A percentile compares a stretch with the other conserved stretches of the same genome.
Conservation (phyloP, 2,888 invertebrate species). For the Spilosoma lubricipeda region DNA sequence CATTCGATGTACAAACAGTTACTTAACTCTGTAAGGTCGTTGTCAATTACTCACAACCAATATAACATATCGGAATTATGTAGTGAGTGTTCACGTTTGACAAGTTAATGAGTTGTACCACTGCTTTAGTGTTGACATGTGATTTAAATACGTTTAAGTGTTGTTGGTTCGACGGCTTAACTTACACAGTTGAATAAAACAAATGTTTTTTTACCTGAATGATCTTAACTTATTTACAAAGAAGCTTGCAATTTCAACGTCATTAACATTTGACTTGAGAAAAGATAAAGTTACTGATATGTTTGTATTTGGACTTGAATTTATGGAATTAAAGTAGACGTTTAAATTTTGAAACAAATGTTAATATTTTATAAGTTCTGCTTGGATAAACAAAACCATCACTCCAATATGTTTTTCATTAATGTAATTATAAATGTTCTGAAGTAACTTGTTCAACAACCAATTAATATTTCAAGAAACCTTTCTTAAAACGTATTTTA, state of each 20-base stretch:
- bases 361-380: not conserved
- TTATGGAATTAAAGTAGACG: no score
- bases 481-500: not conserved
- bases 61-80: slow-evolving; percentile 38
- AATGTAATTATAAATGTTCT: not conserved
- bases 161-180: slow-evolving; percentile 10
- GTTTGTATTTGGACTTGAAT: no score
- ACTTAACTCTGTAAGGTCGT: slow-evolving; percentile 45
- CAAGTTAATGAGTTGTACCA: slow-evolving; percentile 36
- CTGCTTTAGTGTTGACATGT: slow-evolving; percentile 33
- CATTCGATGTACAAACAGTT: slow-evolving; percentile 47
- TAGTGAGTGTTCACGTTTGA: slow-evolving; percentile 29
- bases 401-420: not conserved
- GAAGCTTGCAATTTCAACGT: not conserved
- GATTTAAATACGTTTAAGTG: slow-evolving; percentile 24
- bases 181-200: slow-evolving; percentile 19
- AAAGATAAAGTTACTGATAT: not conserved
- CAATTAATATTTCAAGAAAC: not conserved
- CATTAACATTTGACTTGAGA: not conserved
- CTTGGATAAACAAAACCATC: not conserved
- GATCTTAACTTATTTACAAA: not conserved
- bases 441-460: not conserved
- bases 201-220: not conserved
- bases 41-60: slow-evolving; percentile 42
- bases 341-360: not conserved